phyloP scores from a whole-genome alignment of 2,113 vertebrate genomes.

The Micronisus gabar region DNA sequence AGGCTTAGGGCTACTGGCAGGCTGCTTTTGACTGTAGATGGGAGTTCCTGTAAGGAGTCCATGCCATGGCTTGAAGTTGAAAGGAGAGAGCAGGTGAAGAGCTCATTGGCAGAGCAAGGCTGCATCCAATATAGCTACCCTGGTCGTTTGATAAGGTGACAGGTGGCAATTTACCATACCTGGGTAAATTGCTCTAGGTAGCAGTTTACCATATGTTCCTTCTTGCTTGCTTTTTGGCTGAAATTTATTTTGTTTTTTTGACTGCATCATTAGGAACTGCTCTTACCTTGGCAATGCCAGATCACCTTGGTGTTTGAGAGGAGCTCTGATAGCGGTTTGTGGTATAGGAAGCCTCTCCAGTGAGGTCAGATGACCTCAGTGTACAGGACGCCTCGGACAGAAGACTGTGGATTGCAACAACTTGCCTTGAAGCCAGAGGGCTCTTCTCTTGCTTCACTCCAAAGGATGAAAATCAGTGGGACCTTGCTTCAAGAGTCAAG shows the following conservation, averaged over 20 bases:
- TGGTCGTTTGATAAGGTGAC: background rate
- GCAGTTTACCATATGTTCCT: background rate
- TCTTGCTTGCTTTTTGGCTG: background rate
- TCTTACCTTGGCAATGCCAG: background rate
- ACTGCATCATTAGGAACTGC: background rate
- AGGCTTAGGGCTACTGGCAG: background rate
- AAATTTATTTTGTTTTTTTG: background rate
- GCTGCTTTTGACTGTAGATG: background rate
- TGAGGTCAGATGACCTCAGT: background rate
- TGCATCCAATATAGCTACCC: no score
- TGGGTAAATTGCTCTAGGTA: background rate
- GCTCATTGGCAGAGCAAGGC: background rate
- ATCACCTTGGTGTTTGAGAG: background rate
- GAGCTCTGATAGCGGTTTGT: fast-evolving
- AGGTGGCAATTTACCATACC: background rate
- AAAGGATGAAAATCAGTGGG: background rate
- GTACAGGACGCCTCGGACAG: background rate
- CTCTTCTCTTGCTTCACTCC: background rate
- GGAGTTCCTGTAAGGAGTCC: background rate
- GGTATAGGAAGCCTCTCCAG: background rate
- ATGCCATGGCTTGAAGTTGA: background rate
- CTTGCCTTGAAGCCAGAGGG: fast-evolving
- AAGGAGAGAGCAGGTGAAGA: background rate
- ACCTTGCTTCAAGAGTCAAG: background rate
- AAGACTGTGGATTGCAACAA: background rate